Conservation (phyloP, 2,113 vertebrate species). For the Porphyrio hochstetteri region DNA sequence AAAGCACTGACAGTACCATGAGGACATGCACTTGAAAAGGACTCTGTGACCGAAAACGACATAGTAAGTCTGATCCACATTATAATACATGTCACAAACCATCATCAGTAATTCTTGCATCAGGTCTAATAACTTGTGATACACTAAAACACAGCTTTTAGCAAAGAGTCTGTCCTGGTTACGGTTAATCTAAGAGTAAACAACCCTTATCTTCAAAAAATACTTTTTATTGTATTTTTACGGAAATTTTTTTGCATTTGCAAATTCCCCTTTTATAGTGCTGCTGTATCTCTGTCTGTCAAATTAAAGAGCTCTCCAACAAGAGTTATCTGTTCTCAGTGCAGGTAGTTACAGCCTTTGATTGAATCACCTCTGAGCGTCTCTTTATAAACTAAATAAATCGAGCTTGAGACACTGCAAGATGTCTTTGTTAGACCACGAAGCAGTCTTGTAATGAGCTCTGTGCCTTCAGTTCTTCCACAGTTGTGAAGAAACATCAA, state of each 20-base stretch:
- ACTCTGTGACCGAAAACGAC: background rate
- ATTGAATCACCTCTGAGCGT: background rate
- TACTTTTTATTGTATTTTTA: background rate
- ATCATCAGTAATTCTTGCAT: background rate
- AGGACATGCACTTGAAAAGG: background rate
- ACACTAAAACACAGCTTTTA: background rate
- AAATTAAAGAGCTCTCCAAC: background rate
- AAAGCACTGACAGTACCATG: background rate
- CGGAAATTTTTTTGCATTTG: background rate
- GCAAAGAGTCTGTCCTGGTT: background rate
- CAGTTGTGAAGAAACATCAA: background rate
- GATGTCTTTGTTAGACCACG: background rate
- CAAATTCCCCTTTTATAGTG: background rate
- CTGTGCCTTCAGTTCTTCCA: background rate
- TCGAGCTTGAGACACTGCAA: background rate
- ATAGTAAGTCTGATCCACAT: background rate
- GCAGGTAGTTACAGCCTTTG: background rate
- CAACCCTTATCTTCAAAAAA: background rate
- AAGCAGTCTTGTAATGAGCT: background rate
- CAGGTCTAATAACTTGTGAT: background rate
- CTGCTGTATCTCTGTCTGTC: background rate
- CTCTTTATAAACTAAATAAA: background rate
- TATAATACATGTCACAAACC: background rate
- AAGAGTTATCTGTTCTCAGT: background rate
- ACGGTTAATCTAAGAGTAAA: background rate